These are phyloP conservation scores for Lysandra coridon DNA, from an alignment of 2,888 invertebrate species.

Conservation along the genomic window DNA sequence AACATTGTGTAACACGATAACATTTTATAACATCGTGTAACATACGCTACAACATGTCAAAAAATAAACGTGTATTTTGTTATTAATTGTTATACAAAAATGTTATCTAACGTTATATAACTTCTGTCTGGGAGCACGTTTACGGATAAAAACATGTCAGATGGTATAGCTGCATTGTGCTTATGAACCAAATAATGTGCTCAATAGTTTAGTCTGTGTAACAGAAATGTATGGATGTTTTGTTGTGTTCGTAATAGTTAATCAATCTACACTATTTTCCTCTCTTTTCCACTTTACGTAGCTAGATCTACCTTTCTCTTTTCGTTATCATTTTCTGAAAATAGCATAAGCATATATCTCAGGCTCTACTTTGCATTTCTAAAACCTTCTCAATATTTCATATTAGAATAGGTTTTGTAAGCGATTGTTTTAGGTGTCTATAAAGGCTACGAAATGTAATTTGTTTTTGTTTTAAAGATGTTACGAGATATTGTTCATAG, in stretches of 20 bases:
- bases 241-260: neutral
- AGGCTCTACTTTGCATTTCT: neutral
- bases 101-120: too few relatives aligned
- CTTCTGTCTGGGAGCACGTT: too few relatives aligned
- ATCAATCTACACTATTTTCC: neutral
- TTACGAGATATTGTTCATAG: conserved; percentile 4
- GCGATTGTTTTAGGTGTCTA: neutral
- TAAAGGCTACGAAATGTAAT: neutral
- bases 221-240: conserved; percentile 34
- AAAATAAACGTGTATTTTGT: too few relatives aligned
- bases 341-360: neutral
- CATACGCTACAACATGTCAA: too few relatives aligned
- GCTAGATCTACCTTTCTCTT: neutral
- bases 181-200: conserved; percentile 45
- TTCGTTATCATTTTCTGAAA: neutral
- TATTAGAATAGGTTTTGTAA: neutral
- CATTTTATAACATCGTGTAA: too few relatives aligned
- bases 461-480: conserved; percentile 7
- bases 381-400: neutral
- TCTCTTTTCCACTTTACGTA: conserved; percentile 7
- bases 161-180: conserved; percentile 39
- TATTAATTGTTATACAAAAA: too few relatives aligned
- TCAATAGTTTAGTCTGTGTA: conserved; percentile 45
- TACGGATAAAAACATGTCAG: conserved; percentile 12
- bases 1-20: too few relatives aligned